Conservation (phyloP, 2,797 vertebrate genomes). For the Triplophysa yarkandensis region DNA sequence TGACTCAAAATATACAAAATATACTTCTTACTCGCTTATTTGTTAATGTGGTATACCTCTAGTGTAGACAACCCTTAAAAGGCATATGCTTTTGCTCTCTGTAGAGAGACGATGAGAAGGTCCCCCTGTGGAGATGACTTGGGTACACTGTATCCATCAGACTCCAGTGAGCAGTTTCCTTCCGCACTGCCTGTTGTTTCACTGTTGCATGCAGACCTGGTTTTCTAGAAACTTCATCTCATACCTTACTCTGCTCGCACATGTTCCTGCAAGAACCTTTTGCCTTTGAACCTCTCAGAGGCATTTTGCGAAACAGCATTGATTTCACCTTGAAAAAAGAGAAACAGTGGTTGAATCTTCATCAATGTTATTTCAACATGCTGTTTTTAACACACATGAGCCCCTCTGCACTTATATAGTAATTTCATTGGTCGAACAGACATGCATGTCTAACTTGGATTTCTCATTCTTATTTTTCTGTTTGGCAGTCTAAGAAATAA, state of each 20-base stretch:
- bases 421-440: not conserved
- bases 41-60: not conserved
- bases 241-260: conserved; percentile 30
- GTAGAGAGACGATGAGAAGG: not conserved
- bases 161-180: conserved; percentile 2
- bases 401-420: not conserved
- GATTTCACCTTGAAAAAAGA: not conserved
- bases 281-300: conserved; percentile 20
- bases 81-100: not conserved
- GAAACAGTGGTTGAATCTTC: not conserved
- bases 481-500: conserved; percentile 2
- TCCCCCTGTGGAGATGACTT: not conserved
- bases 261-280: conserved; percentile 32
- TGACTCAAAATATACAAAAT: too few relatives aligned
- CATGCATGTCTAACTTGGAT: not conserved
- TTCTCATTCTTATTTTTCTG: not conserved
- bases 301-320: conserved; percentile 18
- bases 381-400: not conserved
- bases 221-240: conserved; percentile 20
- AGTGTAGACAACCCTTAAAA: not conserved
- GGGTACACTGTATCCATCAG: conserved; percentile 3
- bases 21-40: not conserved
- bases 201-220: conserved; percentile 8
- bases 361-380: not conserved
- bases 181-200: not conserved